phyloP scores from a whole-genome alignment of 1,140 invertebrate genomes.

The Trialeurodes vaporariorum region DNA sequence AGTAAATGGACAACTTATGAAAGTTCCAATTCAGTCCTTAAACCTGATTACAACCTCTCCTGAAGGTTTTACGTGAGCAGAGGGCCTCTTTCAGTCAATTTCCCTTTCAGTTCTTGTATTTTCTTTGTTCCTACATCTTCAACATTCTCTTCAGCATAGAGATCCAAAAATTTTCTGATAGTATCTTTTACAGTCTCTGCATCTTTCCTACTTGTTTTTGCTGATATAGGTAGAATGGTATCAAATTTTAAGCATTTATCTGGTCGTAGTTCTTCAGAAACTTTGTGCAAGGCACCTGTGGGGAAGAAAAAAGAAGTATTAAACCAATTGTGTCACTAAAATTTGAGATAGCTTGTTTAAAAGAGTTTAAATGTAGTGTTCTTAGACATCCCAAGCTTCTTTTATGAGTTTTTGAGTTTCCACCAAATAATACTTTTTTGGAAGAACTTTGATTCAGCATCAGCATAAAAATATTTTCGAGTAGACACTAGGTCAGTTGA shows the following conservation, averaged over 20 bases:
- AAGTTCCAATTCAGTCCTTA: too few relatives aligned
- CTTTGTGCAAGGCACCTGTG: slow-evolving; percentile 35
- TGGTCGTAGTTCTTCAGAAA: slow-evolving; percentile 54
- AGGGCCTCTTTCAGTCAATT: neutral
- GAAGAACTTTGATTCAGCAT: too few relatives aligned
- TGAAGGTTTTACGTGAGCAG: neutral
- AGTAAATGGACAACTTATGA: too few relatives aligned
- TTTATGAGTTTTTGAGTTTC: too few relatives aligned
- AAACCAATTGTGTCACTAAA: slow-evolving; percentile 19
- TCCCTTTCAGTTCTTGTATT: neutral
- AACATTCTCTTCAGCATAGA: slow-evolving; percentile 34
- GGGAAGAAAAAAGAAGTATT: slow-evolving; percentile 22
- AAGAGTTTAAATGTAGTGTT: neutral
- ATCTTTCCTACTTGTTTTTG: slow-evolving; percentile 37
- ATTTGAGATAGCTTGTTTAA: slow-evolving; percentile 15
- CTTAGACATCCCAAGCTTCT: slow-evolving; percentile 5
- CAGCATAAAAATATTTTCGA: too few relatives aligned
- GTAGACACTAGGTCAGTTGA: too few relatives aligned
- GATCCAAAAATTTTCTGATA: slow-evolving; percentile 43
- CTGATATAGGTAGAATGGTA: slow-evolving; percentile 51
- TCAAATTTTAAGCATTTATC: slow-evolving; percentile 55
- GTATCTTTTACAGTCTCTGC: slow-evolving; percentile 42
- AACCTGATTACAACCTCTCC: too few relatives aligned
- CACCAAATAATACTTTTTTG: too few relatives aligned
- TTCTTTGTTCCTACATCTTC: neutral